These are phyloP conservation scores for Ibycter americanus DNA, from an alignment of 2,797 vertebrate species.

Conservation along the genomic window DNA sequence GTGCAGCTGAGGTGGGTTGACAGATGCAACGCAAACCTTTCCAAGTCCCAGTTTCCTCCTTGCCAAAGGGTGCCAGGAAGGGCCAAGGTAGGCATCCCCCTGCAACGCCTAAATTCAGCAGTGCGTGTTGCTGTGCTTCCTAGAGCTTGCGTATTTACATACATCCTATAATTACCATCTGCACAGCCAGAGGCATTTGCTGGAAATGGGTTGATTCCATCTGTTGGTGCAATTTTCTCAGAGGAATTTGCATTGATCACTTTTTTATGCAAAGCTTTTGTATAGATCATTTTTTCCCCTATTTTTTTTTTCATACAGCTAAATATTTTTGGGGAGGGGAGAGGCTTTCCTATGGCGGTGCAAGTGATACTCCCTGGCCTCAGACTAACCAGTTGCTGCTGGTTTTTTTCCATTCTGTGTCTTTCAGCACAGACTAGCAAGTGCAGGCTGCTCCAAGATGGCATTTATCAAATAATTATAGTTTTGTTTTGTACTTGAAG, in stretches of 20 bases:
- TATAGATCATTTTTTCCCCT: constrained; percentile 71
- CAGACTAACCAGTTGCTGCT: neutral
- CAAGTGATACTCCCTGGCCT: neutral
- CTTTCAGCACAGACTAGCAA: rapidly evolving
- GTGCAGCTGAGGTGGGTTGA: neutral
- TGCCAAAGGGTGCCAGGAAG: neutral
- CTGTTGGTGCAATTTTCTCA: constrained; percentile 84
- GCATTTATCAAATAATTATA: constrained; percentile 54
- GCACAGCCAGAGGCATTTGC: constrained; percentile 84
- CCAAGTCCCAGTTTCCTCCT: neutral
- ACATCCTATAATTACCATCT: constrained; percentile 85
- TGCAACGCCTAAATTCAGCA: constrained; percentile 42
- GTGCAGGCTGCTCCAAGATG: neutral
- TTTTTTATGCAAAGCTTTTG: constrained; percentile 84
- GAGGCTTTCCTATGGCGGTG: neutral
- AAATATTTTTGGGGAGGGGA: constrained; percentile 49
- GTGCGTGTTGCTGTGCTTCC: constrained; percentile 71
- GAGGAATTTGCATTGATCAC: constrained; percentile 84
- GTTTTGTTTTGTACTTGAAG: constrained; percentile 22
- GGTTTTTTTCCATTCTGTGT: neutral
- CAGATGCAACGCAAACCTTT: neutral
- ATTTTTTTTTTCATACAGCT: constrained; percentile 52
- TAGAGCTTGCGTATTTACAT: constrained; percentile 78
- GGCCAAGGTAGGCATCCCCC: constrained; percentile 9
- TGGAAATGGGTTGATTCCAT: constrained; percentile 84